Conservation (phyloP, 2,888 invertebrate species). For the Apamea crenata region DNA sequence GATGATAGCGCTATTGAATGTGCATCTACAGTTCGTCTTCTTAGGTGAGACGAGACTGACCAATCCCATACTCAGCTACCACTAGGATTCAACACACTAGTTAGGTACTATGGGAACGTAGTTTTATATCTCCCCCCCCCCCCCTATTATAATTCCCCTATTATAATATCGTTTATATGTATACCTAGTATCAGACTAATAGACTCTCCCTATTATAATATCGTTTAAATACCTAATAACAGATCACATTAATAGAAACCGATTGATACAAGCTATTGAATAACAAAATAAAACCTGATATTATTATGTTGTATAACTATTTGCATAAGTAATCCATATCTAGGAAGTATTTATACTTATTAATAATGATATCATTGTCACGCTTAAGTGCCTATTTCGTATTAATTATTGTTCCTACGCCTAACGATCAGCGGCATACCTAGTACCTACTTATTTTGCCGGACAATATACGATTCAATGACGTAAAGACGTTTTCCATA, state of each 20-base stretch:
- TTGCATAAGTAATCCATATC: constrained; percentile 23
- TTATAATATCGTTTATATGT: not conserved
- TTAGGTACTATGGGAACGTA: not conserved
- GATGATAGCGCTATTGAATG: not conserved
- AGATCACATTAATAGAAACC: constrained; percentile 4
- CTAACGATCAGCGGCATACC: not conserved
- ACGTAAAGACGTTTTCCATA: not conserved
- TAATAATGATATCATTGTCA: constrained; percentile 20
- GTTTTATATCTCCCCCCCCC: not conserved
- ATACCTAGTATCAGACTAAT: not conserved
- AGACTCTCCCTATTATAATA: not conserved
- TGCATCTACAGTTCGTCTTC: not conserved
- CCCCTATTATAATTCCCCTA: too few relatives aligned
- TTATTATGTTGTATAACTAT: not conserved
- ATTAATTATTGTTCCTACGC: not conserved
- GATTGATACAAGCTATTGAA: constrained; percentile 17
- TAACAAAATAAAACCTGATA: constrained; percentile 43
- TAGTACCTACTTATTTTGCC: not conserved
- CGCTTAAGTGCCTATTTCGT: not conserved
- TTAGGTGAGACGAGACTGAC: too few relatives aligned
- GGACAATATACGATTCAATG: not conserved
- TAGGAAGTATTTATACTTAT: constrained; percentile 19
- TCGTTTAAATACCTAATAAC: not conserved
- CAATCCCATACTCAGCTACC: not conserved
- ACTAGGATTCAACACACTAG: not conserved